Conservation (phyloP, 2,888 invertebrate genomes). For the Chirona hameri region DNA sequence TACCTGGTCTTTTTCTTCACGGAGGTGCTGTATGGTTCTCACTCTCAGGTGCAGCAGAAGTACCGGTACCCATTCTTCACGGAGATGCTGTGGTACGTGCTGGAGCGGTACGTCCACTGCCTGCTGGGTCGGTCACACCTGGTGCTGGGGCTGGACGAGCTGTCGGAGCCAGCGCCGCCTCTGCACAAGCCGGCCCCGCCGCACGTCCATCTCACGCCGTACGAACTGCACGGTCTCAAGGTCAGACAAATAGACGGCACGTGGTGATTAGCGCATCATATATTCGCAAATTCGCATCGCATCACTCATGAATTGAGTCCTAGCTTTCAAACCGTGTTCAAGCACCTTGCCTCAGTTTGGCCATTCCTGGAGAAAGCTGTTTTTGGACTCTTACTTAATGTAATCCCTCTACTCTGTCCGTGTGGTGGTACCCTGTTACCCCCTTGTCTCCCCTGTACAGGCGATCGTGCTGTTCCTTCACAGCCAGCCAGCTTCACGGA, state of each 20-base stretch:
- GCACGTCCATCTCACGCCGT: constrained; percentile 47
- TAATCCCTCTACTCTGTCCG: too few species aligned
- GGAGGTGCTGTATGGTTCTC: too few species aligned
- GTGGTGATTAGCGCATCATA: too few species aligned
- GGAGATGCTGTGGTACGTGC: constrained; percentile 96
- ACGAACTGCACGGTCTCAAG: constrained; percentile 55
- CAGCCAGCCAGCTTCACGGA: constrained; percentile 80
- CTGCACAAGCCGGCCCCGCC: constrained; percentile 25
- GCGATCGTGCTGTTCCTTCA: constrained; percentile 89
- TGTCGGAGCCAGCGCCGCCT: constrained; percentile 35
- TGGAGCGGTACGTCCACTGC: constrained; percentile 86
- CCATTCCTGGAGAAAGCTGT: too few species aligned
- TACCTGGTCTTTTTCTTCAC: too few species aligned
- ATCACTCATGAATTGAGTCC: too few species aligned
- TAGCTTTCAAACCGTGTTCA: too few species aligned
- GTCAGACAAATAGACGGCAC: not conserved
- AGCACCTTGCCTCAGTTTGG: too few species aligned
- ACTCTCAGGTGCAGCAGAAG: constrained; percentile 79
- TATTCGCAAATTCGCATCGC: too few species aligned
- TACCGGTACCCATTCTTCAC: constrained; percentile 98
- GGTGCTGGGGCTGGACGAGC: constrained; percentile 46
- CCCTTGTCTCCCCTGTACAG: not conserved
- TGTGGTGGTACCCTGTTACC: too few species aligned
- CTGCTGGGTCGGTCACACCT: constrained; percentile 79
- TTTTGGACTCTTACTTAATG: too few species aligned